A percentile compares a stretch with the other conserved stretches of the same genome.
These are phyloP conservation scores for Monomorium pharaonis DNA, from an alignment of 1,140 invertebrate species.

Conservation along the genomic window DNA sequence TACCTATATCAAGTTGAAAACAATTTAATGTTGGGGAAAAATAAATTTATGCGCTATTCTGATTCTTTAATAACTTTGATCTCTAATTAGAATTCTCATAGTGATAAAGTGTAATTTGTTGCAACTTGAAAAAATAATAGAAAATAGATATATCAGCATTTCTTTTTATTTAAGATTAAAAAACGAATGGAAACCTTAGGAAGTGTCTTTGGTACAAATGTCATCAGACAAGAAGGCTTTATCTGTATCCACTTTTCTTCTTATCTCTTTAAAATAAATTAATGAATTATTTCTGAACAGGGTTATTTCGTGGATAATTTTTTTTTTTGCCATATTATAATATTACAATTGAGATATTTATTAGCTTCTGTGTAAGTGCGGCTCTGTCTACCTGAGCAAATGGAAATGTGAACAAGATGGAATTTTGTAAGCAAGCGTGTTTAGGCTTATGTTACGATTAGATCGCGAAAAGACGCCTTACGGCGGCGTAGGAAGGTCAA, in stretches of 20 bases:
- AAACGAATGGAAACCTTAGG: background rate
- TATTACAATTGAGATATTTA: background rate
- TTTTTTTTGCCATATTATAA: background rate
- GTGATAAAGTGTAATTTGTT: background rate
- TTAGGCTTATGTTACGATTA: constrained; percentile 17
- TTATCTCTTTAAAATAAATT: background rate
- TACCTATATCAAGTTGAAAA: too few species aligned
- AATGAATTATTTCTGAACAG: constrained; percentile 2
- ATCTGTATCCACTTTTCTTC: background rate
- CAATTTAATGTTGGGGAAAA: background rate
- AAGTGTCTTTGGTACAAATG: background rate
- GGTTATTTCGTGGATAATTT: background rate
- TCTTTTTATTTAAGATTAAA: background rate
- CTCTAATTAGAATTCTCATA: background rate
- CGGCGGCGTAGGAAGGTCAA: constrained; percentile 65
- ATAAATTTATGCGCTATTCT: background rate
- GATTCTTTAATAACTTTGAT: background rate
- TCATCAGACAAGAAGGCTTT: background rate
- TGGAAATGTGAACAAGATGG: constrained; percentile 3
- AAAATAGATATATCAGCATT: background rate
- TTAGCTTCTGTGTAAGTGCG: background rate
- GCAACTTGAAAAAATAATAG: background rate
- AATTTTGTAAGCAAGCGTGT: constrained; percentile 20
- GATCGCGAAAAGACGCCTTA: constrained; percentile 37
- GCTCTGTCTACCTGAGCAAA: background rate